Percentiles rank a stretch among this genome's conserved stretches.
Evolutionary conservation across 2,113 vertebrate species (phyloP).

Genomic region (Sakesphorus luctuosus): DNA sequence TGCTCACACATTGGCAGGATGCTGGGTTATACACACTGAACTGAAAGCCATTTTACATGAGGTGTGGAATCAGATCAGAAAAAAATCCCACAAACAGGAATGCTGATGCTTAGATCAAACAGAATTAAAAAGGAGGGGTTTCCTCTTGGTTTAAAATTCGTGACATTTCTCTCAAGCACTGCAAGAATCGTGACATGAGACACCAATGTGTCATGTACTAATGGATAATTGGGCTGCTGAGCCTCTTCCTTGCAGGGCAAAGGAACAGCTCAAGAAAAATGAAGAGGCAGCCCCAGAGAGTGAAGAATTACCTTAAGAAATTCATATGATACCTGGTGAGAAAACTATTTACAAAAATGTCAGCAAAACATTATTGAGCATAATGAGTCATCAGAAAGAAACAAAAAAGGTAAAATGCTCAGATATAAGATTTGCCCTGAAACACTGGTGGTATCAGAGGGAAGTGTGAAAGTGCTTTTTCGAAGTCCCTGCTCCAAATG

Average conservation of each 20-base stretch:
- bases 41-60: not conserved
- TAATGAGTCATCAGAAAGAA: not conserved
- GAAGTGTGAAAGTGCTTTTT: not conserved
- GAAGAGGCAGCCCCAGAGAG: not conserved
- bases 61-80: not conserved
- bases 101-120: not conserved
- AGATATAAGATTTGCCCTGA: not conserved
- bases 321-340: not conserved
- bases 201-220: rapidly evolving
- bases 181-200: rapidly evolving
- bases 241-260: not conserved
- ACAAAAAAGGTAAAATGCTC: not conserved
- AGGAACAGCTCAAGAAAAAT: not conserved
- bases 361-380: not conserved
- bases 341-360: not conserved
- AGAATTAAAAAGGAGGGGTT: not conserved
- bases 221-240: not conserved
- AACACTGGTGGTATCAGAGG: not conserved
- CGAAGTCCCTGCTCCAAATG: not conserved
- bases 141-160: not conserved
- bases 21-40: not conserved
- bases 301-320: not conserved
- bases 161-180: not conserved
- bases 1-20: not conserved
- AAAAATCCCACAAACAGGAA: not conserved